Percentiles rank a stretch among this genome's conserved stretches.
phyloP scores from a whole-genome alignment of 2,113 vertebrate species.

The Malurus cyaneus region DNA sequence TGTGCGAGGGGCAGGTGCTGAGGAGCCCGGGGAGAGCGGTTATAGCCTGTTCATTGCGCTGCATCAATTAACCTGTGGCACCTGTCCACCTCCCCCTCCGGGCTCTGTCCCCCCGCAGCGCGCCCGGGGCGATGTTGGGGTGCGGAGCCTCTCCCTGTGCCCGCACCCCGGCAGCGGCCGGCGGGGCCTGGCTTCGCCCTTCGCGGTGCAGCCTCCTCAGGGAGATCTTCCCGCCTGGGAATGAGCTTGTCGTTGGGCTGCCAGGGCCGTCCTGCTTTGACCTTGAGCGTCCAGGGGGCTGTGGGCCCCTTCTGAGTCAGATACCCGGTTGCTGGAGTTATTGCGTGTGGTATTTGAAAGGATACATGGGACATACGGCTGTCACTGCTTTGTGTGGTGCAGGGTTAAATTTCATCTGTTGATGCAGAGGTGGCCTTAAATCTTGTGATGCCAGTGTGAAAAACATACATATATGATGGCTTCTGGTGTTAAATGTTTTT shows the following conservation, averaged over 20 bases:
- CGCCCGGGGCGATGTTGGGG: background rate
- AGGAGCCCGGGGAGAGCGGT: background rate
- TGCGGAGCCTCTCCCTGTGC: background rate
- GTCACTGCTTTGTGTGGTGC: background rate
- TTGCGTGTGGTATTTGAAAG: background rate
- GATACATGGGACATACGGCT: rapidly evolving
- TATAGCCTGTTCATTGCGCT: background rate
- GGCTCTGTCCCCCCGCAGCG: background rate
- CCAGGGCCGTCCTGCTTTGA: background rate
- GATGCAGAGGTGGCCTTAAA: background rate
- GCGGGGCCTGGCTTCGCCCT: background rate
- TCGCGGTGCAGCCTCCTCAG: background rate
- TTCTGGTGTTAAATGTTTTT: background rate
- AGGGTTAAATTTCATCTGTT: background rate
- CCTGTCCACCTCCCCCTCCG: background rate
- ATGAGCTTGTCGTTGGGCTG: background rate
- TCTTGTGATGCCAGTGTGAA: background rate
- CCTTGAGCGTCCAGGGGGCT: background rate
- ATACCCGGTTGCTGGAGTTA: background rate
- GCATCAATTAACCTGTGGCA: background rate
- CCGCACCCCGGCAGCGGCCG: too few relatives aligned
- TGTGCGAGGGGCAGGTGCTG: background rate
- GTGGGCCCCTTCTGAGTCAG: background rate
- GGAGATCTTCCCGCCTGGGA: background rate
- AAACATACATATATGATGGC: background rate